Percentiles rank a stretch among this genome's conserved stretches.
Conservation (phyloP, 2,888 invertebrate genomes). For the Oscheius sp. region DNA sequence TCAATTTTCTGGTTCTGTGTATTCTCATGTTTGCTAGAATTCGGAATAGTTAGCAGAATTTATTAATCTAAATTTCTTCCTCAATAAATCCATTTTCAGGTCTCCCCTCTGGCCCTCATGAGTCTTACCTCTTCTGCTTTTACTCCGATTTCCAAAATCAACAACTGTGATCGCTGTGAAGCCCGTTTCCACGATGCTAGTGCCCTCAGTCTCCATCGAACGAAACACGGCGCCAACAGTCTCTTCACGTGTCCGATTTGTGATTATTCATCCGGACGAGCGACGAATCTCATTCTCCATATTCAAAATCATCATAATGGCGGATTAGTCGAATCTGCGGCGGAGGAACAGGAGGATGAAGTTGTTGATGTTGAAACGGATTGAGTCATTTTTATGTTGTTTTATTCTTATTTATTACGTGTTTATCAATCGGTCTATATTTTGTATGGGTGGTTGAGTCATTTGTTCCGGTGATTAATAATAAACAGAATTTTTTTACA, state of each 20-base stretch:
- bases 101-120: constrained; percentile 19
- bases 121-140: constrained; percentile 24
- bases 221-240: constrained; percentile 5
- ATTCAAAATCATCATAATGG: constrained; percentile 18
- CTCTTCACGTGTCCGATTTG: constrained; percentile 19
- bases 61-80: not conserved
- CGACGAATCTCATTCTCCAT: constrained; percentile 14
- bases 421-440: constrained; percentile 2
- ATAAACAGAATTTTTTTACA: not conserved
- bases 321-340: not conserved
- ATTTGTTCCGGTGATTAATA: constrained; percentile 1
- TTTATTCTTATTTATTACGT: not conserved
- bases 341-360: constrained; percentile 23
- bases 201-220: not conserved
- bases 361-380: constrained; percentile 22
- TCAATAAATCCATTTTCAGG: not conserved
- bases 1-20: too few species aligned
- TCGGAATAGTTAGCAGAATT: too few species aligned
- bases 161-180: constrained; percentile 14
- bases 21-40: too few species aligned
- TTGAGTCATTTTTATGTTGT: not conserved
- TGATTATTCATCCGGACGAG: constrained; percentile 14
- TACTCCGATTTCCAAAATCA: constrained; percentile 16
- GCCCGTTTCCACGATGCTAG: constrained; percentile 16
- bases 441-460: constrained; percentile 24